Evolutionary conservation across 1,140 invertebrate species (phyloP).

Genomic region (Mya arenaria): DNA sequence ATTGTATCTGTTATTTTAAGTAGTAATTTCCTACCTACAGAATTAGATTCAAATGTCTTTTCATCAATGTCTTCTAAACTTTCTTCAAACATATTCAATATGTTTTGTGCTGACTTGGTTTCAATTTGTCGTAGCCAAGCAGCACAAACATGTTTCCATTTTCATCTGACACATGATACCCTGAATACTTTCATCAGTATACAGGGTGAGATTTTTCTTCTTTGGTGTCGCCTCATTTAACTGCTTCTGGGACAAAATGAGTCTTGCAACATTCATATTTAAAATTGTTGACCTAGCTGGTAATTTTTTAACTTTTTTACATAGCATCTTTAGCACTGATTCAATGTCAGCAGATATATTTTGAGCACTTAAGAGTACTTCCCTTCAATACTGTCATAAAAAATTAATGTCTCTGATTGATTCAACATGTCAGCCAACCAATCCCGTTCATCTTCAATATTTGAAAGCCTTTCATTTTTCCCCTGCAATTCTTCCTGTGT

Average conservation of each 20-base stretch:
- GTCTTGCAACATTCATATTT: constrained; percentile 19
- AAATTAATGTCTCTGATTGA: background rate
- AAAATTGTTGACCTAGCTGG: background rate
- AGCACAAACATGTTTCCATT: constrained; percentile 21
- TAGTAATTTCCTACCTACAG: constrained; percentile 1
- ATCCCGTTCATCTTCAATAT: background rate
- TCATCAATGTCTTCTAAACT: constrained; percentile 35
- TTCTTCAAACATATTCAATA: constrained; percentile 26
- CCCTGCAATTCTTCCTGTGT: no score
- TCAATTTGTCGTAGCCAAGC: constrained; percentile 21
- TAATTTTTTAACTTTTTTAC: background rate
- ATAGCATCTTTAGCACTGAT: background rate
- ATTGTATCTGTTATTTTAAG: no score
- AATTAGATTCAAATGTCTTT: background rate
- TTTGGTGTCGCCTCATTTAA: constrained; percentile 1
- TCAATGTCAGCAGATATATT: background rate
- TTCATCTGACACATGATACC: constrained; percentile 54
- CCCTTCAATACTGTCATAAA: background rate
- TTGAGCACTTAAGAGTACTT: constrained; percentile 4
- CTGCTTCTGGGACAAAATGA: constrained; percentile 1
- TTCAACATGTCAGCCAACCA: constrained; percentile 1
- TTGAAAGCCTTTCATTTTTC: background rate
- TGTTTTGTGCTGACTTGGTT: constrained; percentile 31
- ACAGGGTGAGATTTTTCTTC: constrained; percentile 21
- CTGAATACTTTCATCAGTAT: constrained; percentile 44